Percentiles rank a stretch among this genome's conserved stretches.
Conservation (phyloP, 2,888 invertebrate species). For the Molorchus minor region DNA sequence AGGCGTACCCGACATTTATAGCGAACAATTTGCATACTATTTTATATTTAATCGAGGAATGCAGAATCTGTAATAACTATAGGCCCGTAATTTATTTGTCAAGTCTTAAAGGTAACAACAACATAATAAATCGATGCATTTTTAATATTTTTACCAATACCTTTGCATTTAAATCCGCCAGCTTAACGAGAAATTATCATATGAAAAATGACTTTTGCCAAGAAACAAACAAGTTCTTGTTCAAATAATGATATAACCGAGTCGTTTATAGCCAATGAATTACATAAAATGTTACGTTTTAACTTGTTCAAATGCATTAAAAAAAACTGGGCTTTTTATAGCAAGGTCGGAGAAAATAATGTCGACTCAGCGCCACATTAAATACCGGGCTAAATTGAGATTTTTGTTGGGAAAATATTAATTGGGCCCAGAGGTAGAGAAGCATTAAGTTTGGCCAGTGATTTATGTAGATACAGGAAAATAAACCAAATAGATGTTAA, state of each 20-base stretch:
- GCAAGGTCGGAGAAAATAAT: neutral
- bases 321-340: neutral
- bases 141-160: slow-evolving; percentile 11
- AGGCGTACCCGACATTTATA: no score
- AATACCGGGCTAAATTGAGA: slow-evolving; percentile 9
- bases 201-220: neutral
- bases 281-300: neutral
- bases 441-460: slow-evolving; percentile 14
- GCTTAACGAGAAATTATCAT: slow-evolving; percentile 3
- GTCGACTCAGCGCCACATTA: slow-evolving; percentile 4
- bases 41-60: slow-evolving; percentile 10
- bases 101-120: slow-evolving; percentile 22
- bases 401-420: slow-evolving; percentile 12
- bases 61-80: slow-evolving; percentile 6
- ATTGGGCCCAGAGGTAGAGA: slow-evolving; percentile 10
- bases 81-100: slow-evolving; percentile 15
- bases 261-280: neutral
- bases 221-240: slow-evolving; percentile 12
- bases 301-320: neutral
- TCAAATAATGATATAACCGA: neutral
- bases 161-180: slow-evolving; percentile 1
- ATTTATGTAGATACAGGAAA: slow-evolving; percentile 12
- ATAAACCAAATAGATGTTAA: slow-evolving; percentile 11
- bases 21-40: no score
- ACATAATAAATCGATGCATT: slow-evolving; percentile 21